These are phyloP conservation scores for Pseudotriccus pelzelni DNA, from an alignment of 2,797 vertebrate species.

Conservation along the genomic window DNA sequence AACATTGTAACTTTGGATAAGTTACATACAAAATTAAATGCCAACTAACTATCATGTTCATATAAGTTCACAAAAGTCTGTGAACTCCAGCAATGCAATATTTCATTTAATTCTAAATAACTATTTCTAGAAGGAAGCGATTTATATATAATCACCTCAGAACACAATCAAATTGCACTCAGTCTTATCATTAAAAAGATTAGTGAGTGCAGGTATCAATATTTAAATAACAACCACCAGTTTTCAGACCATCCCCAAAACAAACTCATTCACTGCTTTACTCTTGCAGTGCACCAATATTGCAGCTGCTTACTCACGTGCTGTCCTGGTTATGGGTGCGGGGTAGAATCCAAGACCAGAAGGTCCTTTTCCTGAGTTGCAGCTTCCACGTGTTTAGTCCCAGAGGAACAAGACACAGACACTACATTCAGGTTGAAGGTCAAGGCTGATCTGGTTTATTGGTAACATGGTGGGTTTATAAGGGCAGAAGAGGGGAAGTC, in stretches of 20 bases:
- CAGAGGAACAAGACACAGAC: too few species aligned
- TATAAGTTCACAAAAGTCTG: not conserved
- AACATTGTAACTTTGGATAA: conserved; percentile 1
- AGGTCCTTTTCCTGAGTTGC: too few species aligned
- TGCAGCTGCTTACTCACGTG: not conserved
- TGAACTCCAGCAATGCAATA: not conserved
- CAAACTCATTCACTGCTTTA: not conserved
- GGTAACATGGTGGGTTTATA: too few species aligned
- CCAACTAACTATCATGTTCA: not conserved
- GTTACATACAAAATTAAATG: not conserved
- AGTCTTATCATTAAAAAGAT: not conserved
- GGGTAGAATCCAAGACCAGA: too few species aligned
- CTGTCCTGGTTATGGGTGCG: too few species aligned
- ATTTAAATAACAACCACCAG: not conserved
- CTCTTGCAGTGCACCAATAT: not conserved
- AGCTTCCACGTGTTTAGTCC: too few species aligned
- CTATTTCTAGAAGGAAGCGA: not conserved
- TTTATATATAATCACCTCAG: not conserved
- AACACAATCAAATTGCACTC: not conserved
- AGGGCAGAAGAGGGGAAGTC: too few species aligned
- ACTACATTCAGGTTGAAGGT: too few species aligned
- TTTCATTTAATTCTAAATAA: not conserved
- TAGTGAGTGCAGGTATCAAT: not conserved
- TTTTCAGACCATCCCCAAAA: not conserved
- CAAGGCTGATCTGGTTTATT: too few species aligned